Evolutionary conservation across 1,140 invertebrate species (phyloP), one percentile per base, ranked within the genome.

Genomic region (Homalodisca vitripennis): DNA sequence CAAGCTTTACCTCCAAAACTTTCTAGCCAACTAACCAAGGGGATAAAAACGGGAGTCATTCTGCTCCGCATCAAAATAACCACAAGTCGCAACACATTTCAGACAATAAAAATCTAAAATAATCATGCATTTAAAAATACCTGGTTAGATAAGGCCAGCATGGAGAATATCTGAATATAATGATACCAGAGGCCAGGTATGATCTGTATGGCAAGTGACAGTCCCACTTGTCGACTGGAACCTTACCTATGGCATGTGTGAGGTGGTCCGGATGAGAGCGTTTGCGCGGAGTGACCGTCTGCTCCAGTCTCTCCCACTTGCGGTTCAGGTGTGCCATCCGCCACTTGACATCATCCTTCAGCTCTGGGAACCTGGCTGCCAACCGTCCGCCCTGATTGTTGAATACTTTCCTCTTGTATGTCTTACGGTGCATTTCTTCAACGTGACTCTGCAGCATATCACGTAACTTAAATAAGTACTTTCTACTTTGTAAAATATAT

Each of bases 371-470:
- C 60, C 88, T 83, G 71, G 87, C 83, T 73, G 91, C 83, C 75
- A 92, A 83, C 79, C 88, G 88, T 73, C 83, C 83, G 34, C 89
- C 88, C 80, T 93, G 91, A 73, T 93, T 91, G 72, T 90, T 90
- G 75, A 93, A 91, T 72, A 92, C 82, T 74, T 87, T 84, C 69
- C 88, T 85, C 72, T 89, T 84, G 34, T 88, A 88, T 69, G 88
- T 87, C 75, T 86, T 84, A 66, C 88, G 84, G 75, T 86, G 83
- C 79, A 91, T 78, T 78, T 91, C 89, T 75, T 89, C 87, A 83
- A 72, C 60, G 32, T 75, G 71, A 64, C 60, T 75, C 74, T 75
- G 74, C n/a, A 73, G 72, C 62, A 32, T n/a, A n/a, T n/a, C n/a
- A n/a, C n/a, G n/a, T n/a, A n/a, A n/a, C n/a, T n/a, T 53, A n/a